Evolutionary conservation across 2,888 invertebrate species (phyloP).

Genomic region (Tineola bisselliella): DNA sequence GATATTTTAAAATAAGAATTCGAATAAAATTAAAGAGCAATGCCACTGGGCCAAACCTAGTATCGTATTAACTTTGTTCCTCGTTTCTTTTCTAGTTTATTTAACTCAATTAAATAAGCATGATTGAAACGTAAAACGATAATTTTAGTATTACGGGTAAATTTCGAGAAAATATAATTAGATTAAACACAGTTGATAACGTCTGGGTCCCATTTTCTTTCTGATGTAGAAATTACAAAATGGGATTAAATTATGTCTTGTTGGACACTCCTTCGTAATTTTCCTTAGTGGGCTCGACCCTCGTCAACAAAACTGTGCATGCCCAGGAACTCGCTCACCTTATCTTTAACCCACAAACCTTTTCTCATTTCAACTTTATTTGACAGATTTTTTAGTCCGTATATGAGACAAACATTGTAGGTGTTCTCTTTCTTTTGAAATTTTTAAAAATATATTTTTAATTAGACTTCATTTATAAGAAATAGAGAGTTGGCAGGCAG

Average conservation of each 20-base stretch:
- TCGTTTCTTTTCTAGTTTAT: no score
- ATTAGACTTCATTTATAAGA: no score
- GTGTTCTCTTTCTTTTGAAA: not conserved
- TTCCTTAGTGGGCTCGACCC: conserved; percentile 36
- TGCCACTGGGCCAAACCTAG: no score
- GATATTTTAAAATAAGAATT: no score
- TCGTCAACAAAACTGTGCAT: conserved; percentile 33
- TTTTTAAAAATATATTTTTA: no score
- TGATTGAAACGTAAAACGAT: no score
- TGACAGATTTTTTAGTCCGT: not conserved
- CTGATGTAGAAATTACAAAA: conserved; percentile 18
- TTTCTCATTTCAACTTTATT: not conserved
- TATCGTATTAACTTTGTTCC: no score
- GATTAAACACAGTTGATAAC: not conserved
- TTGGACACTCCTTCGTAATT: conserved; percentile 46
- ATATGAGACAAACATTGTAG: not conserved
- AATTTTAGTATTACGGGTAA: no score
- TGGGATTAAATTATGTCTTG: conserved; percentile 43
- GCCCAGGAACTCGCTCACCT: not conserved
- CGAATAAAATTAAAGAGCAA: no score
- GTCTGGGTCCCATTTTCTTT: not conserved
- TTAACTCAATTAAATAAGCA: no score
- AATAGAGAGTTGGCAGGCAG: no score
- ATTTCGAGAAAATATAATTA: not conserved
- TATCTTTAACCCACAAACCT: conserved; percentile 3